These are phyloP conservation scores for Hippocampus comes DNA, from an alignment of 2,113 vertebrate genomes.

Conservation along the genomic window DNA sequence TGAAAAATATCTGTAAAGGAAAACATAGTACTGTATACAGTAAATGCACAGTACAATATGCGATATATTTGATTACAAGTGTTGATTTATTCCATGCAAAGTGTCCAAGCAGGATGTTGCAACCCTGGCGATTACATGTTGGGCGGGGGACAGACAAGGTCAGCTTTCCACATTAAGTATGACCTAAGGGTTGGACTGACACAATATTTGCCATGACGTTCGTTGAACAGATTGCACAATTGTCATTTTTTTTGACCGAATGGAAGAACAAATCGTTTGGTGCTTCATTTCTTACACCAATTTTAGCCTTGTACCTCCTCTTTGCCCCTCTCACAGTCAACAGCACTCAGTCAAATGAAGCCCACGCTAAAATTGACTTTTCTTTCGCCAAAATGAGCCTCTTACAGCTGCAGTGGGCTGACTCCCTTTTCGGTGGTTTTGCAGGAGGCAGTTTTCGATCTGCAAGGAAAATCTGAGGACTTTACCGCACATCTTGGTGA, in stretches of 20 bases:
- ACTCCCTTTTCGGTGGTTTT: neutral
- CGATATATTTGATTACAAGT: no score
- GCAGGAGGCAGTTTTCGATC: neutral
- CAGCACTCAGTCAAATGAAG: neutral
- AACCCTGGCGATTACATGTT: neutral
- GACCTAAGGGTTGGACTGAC: neutral
- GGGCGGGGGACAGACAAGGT: no score
- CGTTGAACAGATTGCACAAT: conserved; percentile 70
- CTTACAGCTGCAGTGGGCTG: neutral
- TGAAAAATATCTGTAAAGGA: no score
- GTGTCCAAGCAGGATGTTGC: neutral
- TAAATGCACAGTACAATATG: no score
- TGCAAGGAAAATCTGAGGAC: neutral
- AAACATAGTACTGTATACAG: no score
- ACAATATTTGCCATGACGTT: conserved; percentile 13
- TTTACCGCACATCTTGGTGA: no score
- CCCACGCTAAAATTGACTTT: neutral
- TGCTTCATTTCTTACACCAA: conserved; percentile 71
- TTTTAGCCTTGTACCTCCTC: conserved; percentile 68
- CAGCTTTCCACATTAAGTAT: neutral
- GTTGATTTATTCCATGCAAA: neutral
- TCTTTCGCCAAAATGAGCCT: neutral
- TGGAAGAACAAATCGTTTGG: conserved; percentile 67
- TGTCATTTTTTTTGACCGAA: conserved; percentile 59
- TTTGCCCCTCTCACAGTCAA: neutral